Base-by-base conservation (phyloP, 2,797 vertebrate species). In the Lepus townsendii region DNA sequence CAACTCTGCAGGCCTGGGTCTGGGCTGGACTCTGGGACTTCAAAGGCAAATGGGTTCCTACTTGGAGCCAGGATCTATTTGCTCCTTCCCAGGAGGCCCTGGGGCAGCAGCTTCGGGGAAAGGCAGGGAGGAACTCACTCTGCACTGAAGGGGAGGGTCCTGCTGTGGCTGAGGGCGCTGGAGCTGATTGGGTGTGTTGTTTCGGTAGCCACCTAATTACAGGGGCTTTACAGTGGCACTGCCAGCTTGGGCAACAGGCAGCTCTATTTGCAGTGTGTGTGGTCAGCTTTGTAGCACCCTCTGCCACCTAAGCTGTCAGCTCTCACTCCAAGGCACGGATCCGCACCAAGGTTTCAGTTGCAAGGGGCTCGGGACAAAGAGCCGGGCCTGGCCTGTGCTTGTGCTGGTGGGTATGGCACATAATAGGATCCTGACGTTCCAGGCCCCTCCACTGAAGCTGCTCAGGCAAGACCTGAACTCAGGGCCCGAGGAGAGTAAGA, bases 11-110 rank as follows among this genome's bases (percentile, higher is more conserved):
- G 30, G 95, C n/a, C 96, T 93, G 83, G 94, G 85, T 24, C 57
- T 0, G 96, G 88, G 30, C 90, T 90, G 96, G 96, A 54, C 91
- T 68, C 86, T 68, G 92, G 78, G 91, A 52, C 92, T 83, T 76
- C 91, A 76, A 57, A 95, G 75, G 17, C 16, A 77, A 82, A 71
- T 3, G 65, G 79, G 84, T 30, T 93, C 20, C 42, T 35, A 16
- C 2, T 7, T 63, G n/a, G 50, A 68, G 69, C 57, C 17, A 35
- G 42, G 11, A n/a, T 32, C 62, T 47, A 3, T 42, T 71, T 75
- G 57, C 14, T 83, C 32, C 14, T 83, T 47, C 52, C 54, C 54
- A 57, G 54, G 50, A 68, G 72, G 2, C 47, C 82, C 14, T 0
- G 3, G 20, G 42, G 54, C 32, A 80, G 66, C 2, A 9, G 22